Conservation (phyloP, 1,140 invertebrate species). For the Drosophila prosaltans region DNA sequence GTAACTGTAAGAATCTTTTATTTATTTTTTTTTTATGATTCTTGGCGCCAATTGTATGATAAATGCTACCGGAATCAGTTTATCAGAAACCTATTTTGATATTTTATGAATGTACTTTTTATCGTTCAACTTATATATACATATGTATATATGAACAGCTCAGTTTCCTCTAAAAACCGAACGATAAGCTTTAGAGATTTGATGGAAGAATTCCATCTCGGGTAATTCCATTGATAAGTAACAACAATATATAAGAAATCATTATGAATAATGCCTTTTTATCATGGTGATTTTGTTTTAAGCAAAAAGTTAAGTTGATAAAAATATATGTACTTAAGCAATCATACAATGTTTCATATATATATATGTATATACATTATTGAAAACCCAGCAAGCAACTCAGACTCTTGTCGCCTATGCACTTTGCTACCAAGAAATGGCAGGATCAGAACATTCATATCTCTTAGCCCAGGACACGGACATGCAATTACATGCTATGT, state of each 20-base stretch:
- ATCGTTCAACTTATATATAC: constrained; percentile 31
- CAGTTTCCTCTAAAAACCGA: constrained; percentile 49
- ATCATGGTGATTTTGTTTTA: constrained; percentile 37
- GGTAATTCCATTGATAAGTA: constrained; percentile 1
- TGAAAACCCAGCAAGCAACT: constrained; percentile 61
- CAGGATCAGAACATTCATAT: constrained; percentile 32
- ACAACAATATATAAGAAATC: constrained; percentile 1
- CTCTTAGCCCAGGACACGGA: constrained; percentile 35
- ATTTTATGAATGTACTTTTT: constrained; percentile 18
- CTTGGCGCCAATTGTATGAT: constrained; percentile 47
- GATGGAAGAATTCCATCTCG: constrained; percentile 8
- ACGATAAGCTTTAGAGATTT: constrained; percentile 56
- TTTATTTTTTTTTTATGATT: constrained; percentile 47
- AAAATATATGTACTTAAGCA: too few relatives aligned
- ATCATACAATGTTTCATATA: constrained; percentile 5
- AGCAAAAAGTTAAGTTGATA: neutral
- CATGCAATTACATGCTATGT: constrained; percentile 64
- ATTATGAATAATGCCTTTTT: constrained; percentile 57
- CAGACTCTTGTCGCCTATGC: constrained; percentile 63
- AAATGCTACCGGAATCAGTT: constrained; percentile 16
- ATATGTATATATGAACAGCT: constrained; percentile 33
- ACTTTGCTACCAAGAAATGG: constrained; percentile 44
- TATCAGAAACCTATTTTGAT: constrained; percentile 15
- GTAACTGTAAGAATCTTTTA: constrained; percentile 3
- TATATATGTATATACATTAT: neutral